Base-by-base conservation (phyloP, 2,113 vertebrate genomes). In the Alligator mississippiensis region DNA sequence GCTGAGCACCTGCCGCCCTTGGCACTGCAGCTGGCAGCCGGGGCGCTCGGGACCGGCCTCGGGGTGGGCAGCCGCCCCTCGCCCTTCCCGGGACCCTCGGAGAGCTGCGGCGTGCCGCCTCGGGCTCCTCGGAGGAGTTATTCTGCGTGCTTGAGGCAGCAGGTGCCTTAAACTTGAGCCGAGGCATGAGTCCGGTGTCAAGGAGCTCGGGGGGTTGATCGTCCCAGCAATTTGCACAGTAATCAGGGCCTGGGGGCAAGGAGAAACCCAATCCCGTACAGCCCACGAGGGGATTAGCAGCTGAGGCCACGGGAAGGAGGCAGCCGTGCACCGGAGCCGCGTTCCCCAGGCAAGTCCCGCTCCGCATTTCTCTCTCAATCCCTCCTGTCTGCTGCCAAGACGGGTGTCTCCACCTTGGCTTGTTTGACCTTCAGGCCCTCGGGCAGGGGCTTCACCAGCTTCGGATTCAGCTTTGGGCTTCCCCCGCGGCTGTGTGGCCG, bases 91-190 rank as follows among this genome's bases (percentile, higher is more conserved):
- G 38, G 28, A 14, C 63, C 30, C 9, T 61, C 28, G 13, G 47
- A 30, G 17, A 28, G 10, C n/a, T 58, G 55, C 25, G 7, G 6
- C n/a, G 17, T 4, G 34, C 62, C 4, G 2, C 34, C 14, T 1
- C 4, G 0, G 66, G 54, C 82, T 55, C 30, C 80, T 87, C 79
- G 89, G 82, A 28, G 1, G 0, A 83, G 80, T 38, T 83, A 96
- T 87, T 60, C 0, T 1, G 64, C 30, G 82, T 70, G 64, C 87
- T 84, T 34, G 7, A 55, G 38, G 34, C 55, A 88, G 75, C 93
- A 96, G 96, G 87, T 90, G 94, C 84, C 86, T 62, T 54, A 88
- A 91, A 96, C 93, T 76, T 68, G 89, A 96, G 92, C 80, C 2
- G 7, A 25, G 47, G 66, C 34, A 63, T 3, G 13, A 9, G 25